These are phyloP conservation scores for Archocentrus centrarchus DNA, from an alignment of 2,113 vertebrate species.

Conservation along the genomic window DNA sequence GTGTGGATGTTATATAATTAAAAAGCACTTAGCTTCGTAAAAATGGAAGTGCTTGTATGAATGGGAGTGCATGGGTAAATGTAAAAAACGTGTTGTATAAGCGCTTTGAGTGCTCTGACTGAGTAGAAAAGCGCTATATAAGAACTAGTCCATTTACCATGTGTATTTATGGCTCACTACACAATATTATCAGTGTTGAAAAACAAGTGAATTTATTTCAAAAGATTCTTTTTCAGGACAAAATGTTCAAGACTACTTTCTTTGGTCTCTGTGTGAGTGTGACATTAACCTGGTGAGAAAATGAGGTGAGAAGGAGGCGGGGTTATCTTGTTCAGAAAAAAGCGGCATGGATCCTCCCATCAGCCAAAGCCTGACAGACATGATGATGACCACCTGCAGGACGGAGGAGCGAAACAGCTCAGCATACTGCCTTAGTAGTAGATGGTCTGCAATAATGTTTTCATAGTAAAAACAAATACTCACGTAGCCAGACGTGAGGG, in stretches of 20 bases:
- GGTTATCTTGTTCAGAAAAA: conserved; percentile 98
- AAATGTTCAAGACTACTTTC: not conserved
- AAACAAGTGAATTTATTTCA: not conserved
- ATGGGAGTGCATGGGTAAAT: no score
- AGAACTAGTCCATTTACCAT: no score
- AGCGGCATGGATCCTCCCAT: conserved; percentile 99
- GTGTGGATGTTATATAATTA: no score
- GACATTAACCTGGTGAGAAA: conserved; percentile 89
- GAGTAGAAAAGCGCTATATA: no score
- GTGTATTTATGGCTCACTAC: not conserved
- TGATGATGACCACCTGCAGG: conserved; percentile 86
- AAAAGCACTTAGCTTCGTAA: no score
- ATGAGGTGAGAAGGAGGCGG: conserved; percentile 93
- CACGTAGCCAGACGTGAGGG: conserved; percentile 87
- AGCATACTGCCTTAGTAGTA: not conserved
- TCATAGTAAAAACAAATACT: conserved; percentile 70
- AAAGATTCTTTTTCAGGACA: not conserved
- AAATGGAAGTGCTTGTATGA: no score
- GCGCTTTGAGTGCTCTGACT: no score
- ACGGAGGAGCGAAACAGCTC: not conserved
- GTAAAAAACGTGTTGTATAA: no score
- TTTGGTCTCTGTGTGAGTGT: not conserved
- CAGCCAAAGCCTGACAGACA: conserved; percentile 92
- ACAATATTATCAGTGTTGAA: not conserved
- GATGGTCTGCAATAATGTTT: no score